Evolutionary conservation across 2,113 vertebrate genomes (phyloP), one percentile per base, ranked within the genome.

Genomic region (Esox niger): DNA sequence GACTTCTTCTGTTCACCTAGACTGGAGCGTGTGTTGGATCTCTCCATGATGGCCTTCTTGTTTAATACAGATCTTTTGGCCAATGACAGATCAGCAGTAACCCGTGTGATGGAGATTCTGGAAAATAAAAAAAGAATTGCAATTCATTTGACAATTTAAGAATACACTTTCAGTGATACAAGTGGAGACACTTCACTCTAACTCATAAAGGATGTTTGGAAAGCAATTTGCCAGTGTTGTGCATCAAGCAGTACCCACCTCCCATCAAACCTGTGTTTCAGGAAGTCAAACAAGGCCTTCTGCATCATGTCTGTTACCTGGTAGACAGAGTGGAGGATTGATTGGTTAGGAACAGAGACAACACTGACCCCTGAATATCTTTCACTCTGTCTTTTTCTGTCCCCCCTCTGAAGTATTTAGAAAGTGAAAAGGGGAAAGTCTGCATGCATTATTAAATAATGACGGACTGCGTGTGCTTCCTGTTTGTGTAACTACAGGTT

Each of bases 41-140:
- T 93, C 82, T 99, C 96, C 66, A 99, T 95, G 83, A 98, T 98
- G 66, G 95, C 93, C 83, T 95, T 95, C 83, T 98, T 99, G 90
- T 98, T 98, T 80, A 99, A 93, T 79, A 98, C 93, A 1, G 97
- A 98, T 65, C 95, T 93, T 75, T 99, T 98, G 43, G 97, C 96
- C 87, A 99, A 82, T 0, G 97, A 98, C 79, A 98, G 92, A 86
- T 99, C 97, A 0, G 97, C 97, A 0, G 96, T 98, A 85, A 98
- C 96, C 33, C 96, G 92, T 6, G 97, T 99, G 81, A 99, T 98
- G 69, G 97, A 96, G 88, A 98, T 97, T 88, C 97, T 98, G 82
- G 38, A 69, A 73, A 59, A 77, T 82, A 76, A 60, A 1, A 6
- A 77, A 83, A 64, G 17, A 15, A 43, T 43, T 17, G 3, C 1